Evolutionary conservation across 2,113 vertebrate species (phyloP).

Genomic region (Psephotus haematonotus): DNA sequence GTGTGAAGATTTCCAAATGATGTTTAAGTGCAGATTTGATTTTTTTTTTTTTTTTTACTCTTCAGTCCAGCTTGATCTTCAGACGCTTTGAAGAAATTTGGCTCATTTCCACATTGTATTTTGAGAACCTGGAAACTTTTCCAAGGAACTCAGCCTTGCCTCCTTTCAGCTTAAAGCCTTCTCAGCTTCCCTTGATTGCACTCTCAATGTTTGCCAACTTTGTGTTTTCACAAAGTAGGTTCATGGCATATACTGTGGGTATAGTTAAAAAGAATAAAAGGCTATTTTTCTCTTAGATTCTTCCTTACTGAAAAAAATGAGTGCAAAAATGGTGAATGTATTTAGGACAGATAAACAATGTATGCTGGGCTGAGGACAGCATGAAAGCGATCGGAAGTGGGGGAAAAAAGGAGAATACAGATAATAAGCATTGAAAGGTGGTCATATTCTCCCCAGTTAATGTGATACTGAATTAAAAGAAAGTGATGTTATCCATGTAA

Average conservation of each 20-base stretch:
- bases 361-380: background rate
- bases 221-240: background rate
- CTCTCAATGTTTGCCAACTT: background rate
- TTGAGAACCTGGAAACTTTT: background rate
- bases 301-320: background rate
- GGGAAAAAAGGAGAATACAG: background rate
- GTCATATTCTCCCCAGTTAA: background rate
- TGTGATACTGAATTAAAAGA: background rate
- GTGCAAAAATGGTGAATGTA: background rate
- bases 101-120: background rate
- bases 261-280: background rate
- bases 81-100: background rate
- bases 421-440: background rate
- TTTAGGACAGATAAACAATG: background rate
- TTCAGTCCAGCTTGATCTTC: background rate
- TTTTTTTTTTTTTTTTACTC: background rate
- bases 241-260: background rate
- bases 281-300: background rate
- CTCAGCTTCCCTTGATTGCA: background rate
- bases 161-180: background rate
- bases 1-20: background rate
- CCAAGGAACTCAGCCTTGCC: background rate
- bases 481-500: background rate
- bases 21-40: background rate
- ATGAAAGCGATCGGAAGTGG: background rate